Conservation (phyloP, 2,888 invertebrate species). For the Leucophora obtusa region DNA sequence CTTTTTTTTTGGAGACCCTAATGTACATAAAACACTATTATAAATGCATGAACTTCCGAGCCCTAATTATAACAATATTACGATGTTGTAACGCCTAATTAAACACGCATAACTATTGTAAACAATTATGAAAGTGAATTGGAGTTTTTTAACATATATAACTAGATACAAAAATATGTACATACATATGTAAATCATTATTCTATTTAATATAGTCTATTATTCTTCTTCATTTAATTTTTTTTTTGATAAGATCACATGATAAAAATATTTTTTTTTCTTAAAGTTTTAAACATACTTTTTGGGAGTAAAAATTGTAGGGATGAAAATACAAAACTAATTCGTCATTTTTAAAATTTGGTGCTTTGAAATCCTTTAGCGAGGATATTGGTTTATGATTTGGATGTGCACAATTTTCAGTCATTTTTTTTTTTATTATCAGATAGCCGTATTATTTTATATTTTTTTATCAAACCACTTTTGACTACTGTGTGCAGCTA, state of each 20-base stretch:
- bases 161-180: background rate
- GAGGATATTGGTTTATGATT: constrained; percentile 39
- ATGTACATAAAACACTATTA: too few species aligned
- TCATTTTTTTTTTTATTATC: constrained; percentile 37
- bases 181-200: background rate
- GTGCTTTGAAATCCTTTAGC: constrained; percentile 72
- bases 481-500: constrained; percentile 24
- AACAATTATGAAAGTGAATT: constrained; percentile 10
- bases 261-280: constrained; percentile 39
- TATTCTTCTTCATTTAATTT: constrained; percentile 12
- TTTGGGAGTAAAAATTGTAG: constrained; percentile 87
- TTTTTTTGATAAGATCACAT: constrained; percentile 61
- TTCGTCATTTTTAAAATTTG: constrained; percentile 75
- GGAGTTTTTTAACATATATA: background rate
- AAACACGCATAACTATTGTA: background rate
- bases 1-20: too few species aligned
- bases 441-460: constrained; percentile 2
- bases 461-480: background rate
- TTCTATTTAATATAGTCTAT: background rate
- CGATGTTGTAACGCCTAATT: too few species aligned
- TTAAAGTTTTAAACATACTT: constrained; percentile 80
- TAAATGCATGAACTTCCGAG: too few species aligned
- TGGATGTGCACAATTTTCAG: constrained; percentile 26
- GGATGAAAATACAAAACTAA: constrained; percentile 84
- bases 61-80: too few species aligned